These are phyloP conservation scores for Phyllostomus discolor DNA, from an alignment of 2,113 vertebrate genomes.

Conservation along the genomic window DNA sequence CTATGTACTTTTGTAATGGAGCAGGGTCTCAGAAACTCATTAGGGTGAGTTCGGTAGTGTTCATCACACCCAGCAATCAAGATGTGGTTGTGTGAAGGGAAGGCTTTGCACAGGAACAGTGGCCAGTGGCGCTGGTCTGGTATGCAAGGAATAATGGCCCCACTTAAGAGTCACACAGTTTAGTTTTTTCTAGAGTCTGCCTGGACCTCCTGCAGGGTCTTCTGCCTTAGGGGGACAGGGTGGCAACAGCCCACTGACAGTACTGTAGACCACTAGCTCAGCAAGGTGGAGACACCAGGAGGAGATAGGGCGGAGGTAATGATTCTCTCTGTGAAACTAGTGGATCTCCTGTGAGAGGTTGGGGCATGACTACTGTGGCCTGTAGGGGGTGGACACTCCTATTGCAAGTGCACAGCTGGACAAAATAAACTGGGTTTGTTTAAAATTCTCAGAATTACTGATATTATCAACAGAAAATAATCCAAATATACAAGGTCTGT, in stretches of 20 bases:
- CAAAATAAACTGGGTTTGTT: background rate
- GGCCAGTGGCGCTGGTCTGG: background rate
- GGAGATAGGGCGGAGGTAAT: background rate
- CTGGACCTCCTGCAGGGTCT: background rate
- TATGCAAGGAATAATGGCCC: background rate
- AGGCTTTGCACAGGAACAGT: background rate
- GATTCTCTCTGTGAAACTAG: background rate
- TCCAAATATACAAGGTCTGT: background rate
- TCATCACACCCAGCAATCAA: background rate
- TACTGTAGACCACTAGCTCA: background rate
- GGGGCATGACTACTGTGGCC: background rate
- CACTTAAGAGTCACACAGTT: background rate
- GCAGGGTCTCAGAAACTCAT: background rate
- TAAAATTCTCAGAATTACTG: background rate
- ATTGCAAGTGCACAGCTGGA: background rate
- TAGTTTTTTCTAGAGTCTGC: background rate
- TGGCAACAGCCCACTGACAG: background rate
- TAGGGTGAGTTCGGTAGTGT: background rate
- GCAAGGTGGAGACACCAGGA: background rate
- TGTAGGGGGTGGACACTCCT: background rate
- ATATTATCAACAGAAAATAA: background rate
- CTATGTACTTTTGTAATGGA: background rate
- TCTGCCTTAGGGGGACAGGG: background rate
- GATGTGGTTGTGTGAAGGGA: background rate
- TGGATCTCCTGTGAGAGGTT: background rate